Evolutionary conservation across 2,888 invertebrate species (phyloP), one percentile per base, ranked within the genome.

Genomic region (Siphlonurus alternatus): DNA sequence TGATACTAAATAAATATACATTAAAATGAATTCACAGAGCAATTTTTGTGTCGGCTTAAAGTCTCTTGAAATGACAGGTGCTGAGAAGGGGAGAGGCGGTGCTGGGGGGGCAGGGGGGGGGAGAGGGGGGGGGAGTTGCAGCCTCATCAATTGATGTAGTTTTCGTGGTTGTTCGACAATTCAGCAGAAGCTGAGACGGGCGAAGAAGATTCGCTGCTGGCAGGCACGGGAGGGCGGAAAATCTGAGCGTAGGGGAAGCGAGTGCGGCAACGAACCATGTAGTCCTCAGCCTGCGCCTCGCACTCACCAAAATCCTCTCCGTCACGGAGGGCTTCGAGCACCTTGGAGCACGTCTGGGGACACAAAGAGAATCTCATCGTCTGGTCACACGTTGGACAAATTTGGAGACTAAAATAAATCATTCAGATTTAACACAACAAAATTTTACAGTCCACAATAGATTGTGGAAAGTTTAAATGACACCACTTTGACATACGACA

Each of bases 291-390:
- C 53, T 80, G 76, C 63, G 76, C 74, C 66, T 88, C 85, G 74
- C 86, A 86, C 23, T 80, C 76, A 1, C 93, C 93, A 74, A 95
- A 89, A 70, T 88, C 87, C 38, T 38, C 38, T 63, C 91, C 92
- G 69, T 83, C 83, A 69, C 82, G 81, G 71, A 95, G 80, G 68
- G 88, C 84, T 69, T 87, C 85, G 70, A 91, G 79, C 65, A 93
- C 86, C 70, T 87, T 86, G 68, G 86, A 84, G 78, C 93, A 93
- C 72, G 83, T 87, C 87, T 91, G 78, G n/a, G n/a, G n/a, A n/a
- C n/a, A n/a, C 81, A 76, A 65, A 64, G 63, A 61, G 56, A 61
- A n/a, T n/a, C n/a, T n/a, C n/a, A n/a, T n/a, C n/a, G n/a, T n/a
- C n/a, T n/a, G n/a, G n/a, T n/a, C n/a, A n/a, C n/a, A n/a, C n/a